Base-by-base conservation (phyloP, 2,888 invertebrate species). In the Camptogramma bilineatum region DNA sequence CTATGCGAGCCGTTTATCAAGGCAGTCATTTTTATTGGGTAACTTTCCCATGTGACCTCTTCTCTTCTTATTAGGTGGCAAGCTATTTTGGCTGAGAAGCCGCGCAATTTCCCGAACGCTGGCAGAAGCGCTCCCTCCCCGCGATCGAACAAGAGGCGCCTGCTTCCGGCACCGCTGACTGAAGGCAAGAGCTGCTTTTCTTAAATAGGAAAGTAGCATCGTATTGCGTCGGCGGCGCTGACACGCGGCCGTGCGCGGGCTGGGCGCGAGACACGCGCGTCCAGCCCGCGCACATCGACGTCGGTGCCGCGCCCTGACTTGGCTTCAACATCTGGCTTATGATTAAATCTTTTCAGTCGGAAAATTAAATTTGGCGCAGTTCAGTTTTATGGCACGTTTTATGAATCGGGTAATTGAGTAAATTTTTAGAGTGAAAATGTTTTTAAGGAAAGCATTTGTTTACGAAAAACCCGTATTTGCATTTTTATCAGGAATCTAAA, bases 281-380 rank as follows among this genome's bases (percentile, higher is more conserved):
- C 10, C 13, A 1, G 44, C 44, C 21, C n/a, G 44, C 44, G 44
- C 44, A 4, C n/a, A 17, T 17, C 39, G 13, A 13, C 16, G 16
- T 4, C 44, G 17, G 44, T 17, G 31, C 10, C 19, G 44, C 18
- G 31, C 18, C 44, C 50, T 7, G 44, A 42, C 28, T 53, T 56
- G 46, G 17, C 62, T 52, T 18, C 46, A 50, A 55, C n/a, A 31
- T 62, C 50, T 16, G 42, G 19, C 44, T 50, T 50, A 50, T 19
- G 48, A 53, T 53, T 47, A 24, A 54, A 50, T 54, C 48, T 54
- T 47, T 61, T 54, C 42, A 31, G 28, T 31, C 28, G 54, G 44
- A 50, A 50, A 61, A 54, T 61, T 21, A 42, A 48, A 61, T 39
- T 53, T 53, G 53, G 53, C 24, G 53, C 60, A 47, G 28, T 24